Percentiles rank a stretch among this genome's conserved stretches.
These are phyloP conservation scores for Limulus polyphemus DNA, from an alignment of 2,888 invertebrate genomes.

Conservation along the genomic window DNA sequence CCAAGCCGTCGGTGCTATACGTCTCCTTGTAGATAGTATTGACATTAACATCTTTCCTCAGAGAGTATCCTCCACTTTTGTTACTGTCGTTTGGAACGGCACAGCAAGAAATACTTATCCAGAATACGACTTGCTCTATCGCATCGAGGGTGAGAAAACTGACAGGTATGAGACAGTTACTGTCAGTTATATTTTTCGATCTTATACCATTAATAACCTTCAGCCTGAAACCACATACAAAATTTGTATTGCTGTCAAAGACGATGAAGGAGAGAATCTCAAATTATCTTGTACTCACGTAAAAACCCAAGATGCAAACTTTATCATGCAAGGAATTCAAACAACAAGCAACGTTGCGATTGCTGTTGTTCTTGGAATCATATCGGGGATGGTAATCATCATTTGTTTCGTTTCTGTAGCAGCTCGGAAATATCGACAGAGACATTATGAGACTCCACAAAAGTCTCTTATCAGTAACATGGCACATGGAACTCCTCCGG, in stretches of 20 bases:
- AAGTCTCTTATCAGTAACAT: conserved; percentile 31
- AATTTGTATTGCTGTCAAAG: conserved; percentile 38
- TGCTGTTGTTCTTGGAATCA: conserved; percentile 29
- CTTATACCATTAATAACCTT: conserved; percentile 37
- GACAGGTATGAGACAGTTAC: conserved; percentile 26
- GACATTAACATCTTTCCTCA: conserved; percentile 35
- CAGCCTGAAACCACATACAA: conserved; percentile 37
- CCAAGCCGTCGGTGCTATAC: conserved; percentile 31
- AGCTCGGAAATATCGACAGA: conserved; percentile 32
- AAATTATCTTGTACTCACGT: conserved; percentile 34
- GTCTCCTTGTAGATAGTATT: conserved; percentile 35
- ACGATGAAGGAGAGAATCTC: conserved; percentile 30
- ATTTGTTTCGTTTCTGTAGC: conserved; percentile 28
- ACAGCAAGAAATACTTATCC: conserved; percentile 32
- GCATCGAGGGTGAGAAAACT: conserved; percentile 17
- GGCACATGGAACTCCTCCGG: conserved; percentile 25
- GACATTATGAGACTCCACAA: conserved; percentile 36
- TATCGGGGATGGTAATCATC: conserved; percentile 27
- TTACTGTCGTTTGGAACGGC: conserved; percentile 38
- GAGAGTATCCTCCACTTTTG: conserved; percentile 34
- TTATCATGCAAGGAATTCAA: conserved; percentile 30
- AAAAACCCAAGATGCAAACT: conserved; percentile 28
- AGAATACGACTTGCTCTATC: conserved; percentile 33
- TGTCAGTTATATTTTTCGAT: conserved; percentile 30
- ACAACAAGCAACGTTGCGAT: conserved; percentile 31